A percentile compares a stretch with the other conserved stretches of the same genome.
Conservation (phyloP, 1,140 invertebrate genomes). For the Apis cerana region DNA sequence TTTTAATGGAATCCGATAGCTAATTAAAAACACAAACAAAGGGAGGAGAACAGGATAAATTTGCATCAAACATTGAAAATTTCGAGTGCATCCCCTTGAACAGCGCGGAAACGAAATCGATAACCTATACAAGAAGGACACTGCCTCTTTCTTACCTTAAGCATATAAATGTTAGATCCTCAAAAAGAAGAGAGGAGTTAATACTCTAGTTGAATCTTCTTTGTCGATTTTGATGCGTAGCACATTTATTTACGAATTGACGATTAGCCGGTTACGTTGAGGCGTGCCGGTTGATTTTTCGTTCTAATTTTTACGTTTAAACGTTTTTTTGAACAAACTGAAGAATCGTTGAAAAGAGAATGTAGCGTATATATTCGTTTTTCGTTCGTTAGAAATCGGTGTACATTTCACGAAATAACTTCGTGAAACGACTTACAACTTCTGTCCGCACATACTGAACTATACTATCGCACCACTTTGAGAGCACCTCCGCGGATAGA, state of each 20-base stretch:
- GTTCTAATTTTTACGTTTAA: neutral
- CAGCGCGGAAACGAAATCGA: slow-evolving; percentile 41
- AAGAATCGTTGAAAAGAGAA: neutral
- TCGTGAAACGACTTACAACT: neutral
- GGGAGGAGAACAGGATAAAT: neutral
- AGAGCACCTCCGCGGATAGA: slow-evolving; percentile 40
- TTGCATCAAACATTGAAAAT: neutral
- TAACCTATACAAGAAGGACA: slow-evolving; percentile 48
- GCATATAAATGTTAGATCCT: slow-evolving; percentile 3
- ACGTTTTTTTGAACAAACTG: neutral
- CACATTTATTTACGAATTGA: slow-evolving; percentile 3
- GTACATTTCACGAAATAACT: neutral
- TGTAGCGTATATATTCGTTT: neutral
- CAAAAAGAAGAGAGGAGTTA: neutral
- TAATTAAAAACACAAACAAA: neutral
- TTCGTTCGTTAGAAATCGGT: neutral
- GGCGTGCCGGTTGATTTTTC: slow-evolving; percentile 14
- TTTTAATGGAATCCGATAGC: neutral
- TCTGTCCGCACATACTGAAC: neutral
- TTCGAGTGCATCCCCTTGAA: slow-evolving; percentile 25
- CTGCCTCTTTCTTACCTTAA: slow-evolving; percentile 36
- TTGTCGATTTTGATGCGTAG: neutral
- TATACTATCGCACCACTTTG: slow-evolving; percentile 18
- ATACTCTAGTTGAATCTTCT: neutral
- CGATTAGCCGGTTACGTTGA: neutral